These are phyloP conservation scores for Chromobotia macracanthus DNA, from an alignment of 2,797 vertebrate species.

Conservation along the genomic window DNA sequence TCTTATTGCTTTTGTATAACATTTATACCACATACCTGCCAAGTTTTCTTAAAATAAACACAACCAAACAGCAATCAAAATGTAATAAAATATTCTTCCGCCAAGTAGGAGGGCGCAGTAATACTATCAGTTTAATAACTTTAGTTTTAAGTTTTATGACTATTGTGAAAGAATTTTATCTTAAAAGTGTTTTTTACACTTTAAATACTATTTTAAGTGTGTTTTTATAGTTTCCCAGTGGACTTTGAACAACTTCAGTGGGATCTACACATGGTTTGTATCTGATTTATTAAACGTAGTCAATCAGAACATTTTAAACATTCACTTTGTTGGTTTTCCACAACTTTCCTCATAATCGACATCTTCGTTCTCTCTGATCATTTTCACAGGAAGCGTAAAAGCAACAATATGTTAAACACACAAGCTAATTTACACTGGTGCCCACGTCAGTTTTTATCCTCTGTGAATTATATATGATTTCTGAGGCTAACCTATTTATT, in stretches of 20 bases:
- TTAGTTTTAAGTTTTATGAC: too few relatives aligned
- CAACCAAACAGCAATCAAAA: too few relatives aligned
- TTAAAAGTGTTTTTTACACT: too few relatives aligned
- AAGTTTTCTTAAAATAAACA: too few relatives aligned
- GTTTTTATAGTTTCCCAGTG: too few relatives aligned
- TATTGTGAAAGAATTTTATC: too few relatives aligned
- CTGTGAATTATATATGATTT: slow-evolving; percentile 26
- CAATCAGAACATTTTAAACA: slow-evolving; percentile 21
- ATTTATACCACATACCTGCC: too few relatives aligned
- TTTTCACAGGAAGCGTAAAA: slow-evolving; percentile 19
- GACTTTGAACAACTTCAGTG: neutral
- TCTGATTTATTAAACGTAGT: slow-evolving; percentile 11
- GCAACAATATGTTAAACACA: neutral
- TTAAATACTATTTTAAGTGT: too few relatives aligned
- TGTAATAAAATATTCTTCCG: too few relatives aligned
- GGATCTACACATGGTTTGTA: slow-evolving; percentile 5
- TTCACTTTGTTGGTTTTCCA: slow-evolving; percentile 18
- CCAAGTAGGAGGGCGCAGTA: too few relatives aligned
- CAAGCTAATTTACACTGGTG: neutral
- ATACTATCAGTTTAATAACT: too few relatives aligned
- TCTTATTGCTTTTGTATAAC: too few relatives aligned
- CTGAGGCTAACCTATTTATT: neutral
- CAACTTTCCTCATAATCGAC: neutral
- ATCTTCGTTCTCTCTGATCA: neutral
- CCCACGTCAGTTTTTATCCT: neutral